Evolutionary conservation across 1,140 invertebrate species (phyloP).

Genomic region (Cephus cinctus): DNA sequence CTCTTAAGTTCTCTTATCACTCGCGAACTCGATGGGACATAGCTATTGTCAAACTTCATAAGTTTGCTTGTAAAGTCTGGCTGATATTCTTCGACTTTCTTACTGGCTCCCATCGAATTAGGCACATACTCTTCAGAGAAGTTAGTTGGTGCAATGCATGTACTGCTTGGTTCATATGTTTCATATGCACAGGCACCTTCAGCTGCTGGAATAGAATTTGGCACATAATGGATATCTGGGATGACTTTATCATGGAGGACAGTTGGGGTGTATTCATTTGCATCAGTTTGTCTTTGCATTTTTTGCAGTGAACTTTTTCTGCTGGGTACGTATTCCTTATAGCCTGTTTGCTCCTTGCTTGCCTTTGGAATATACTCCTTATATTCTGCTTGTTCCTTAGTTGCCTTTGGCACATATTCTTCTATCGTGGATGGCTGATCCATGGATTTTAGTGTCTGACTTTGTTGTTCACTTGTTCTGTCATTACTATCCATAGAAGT

Average conservation of each 20-base stretch:
- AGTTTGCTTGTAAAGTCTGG: constrained; percentile 33
- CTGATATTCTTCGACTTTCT: constrained; percentile 31
- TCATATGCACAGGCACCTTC: constrained; percentile 17
- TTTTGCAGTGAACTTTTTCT: constrained; percentile 30
- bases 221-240: no score
- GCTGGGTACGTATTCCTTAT: constrained; percentile 31
- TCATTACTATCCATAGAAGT: no score
- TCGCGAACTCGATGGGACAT: constrained; percentile 30
- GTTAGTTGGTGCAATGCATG: constrained; percentile 4
- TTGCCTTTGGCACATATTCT: constrained; percentile 30
- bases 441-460: no score
- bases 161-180: constrained; percentile 27
- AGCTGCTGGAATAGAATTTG: constrained; percentile 26
- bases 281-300: constrained; percentile 17
- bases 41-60: constrained; percentile 36
- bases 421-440: constrained; percentile 25
- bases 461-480: no score
- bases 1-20: not conserved
- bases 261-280: constrained; percentile 31
- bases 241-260: constrained; percentile 5
- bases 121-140: constrained; percentile 30
- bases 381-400: no score
- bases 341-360: not conserved
- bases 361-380: no score
- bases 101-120: constrained; percentile 29